Evolutionary conservation across 2,888 invertebrate species (phyloP).

Genomic region (Caenorhabditis parvicauda): DNA sequence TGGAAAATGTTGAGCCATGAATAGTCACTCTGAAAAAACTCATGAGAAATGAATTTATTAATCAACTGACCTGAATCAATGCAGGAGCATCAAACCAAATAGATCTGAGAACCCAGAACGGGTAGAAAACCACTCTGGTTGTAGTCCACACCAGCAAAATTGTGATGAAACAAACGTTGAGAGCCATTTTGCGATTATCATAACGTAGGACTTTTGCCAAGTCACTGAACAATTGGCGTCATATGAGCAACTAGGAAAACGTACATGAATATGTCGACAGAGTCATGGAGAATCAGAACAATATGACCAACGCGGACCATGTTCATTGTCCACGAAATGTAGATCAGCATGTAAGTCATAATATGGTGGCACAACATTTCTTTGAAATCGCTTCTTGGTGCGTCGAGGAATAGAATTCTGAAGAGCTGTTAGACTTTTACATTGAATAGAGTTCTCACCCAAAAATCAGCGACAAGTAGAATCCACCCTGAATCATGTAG

Average conservation of each 20-base stretch:
- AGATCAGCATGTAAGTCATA: slow-evolving; percentile 84
- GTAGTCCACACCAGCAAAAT: slow-evolving; percentile 84
- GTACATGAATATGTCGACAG: slow-evolving; percentile 66
- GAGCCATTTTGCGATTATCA: slow-evolving; percentile 77
- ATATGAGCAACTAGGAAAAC: slow-evolving; percentile 39
- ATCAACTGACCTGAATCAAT: slow-evolving; percentile 42
- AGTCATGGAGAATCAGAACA: slow-evolving; percentile 70
- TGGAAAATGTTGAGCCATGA: slow-evolving; percentile 49
- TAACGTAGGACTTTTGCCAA: slow-evolving; percentile 58
- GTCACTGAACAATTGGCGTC: slow-evolving; percentile 40
- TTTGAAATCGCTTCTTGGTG: slow-evolving; percentile 76
- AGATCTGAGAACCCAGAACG: slow-evolving; percentile 66
- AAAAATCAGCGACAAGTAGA: slow-evolving; percentile 28
- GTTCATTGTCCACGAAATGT: slow-evolving; percentile 86
- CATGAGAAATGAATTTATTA: neutral
- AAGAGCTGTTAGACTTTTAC: slow-evolving; percentile 6
- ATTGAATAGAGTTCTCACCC: slow-evolving; percentile 13
- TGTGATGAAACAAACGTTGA: slow-evolving; percentile 82
- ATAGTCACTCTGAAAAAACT: slow-evolving; percentile 25
- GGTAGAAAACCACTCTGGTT: slow-evolving; percentile 84
- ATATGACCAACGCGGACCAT: slow-evolving; percentile 84
- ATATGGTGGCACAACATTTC: slow-evolving; percentile 78
- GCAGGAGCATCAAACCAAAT: slow-evolving; percentile 62
- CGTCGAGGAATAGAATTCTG: slow-evolving; percentile 63
- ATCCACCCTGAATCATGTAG: slow-evolving; percentile 30